Evolutionary conservation across 1,140 invertebrate species (phyloP), one percentile per base, ranked within the genome.

Genomic region (silkworm (Bombyx mori)): DNA sequence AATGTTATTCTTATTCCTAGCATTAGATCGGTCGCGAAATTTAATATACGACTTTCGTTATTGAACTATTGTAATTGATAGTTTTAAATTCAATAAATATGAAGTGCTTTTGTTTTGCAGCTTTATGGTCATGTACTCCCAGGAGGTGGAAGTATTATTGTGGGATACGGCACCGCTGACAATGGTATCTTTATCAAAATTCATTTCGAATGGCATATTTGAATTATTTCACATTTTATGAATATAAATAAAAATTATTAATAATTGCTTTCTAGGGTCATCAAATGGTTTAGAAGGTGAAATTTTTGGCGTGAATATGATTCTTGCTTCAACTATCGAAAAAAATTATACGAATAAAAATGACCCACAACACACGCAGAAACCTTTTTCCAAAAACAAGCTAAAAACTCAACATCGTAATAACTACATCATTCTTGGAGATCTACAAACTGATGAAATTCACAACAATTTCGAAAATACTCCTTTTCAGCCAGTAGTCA

Each of bases 211-310:
- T 5, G 26, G 4, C 0, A 1, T 35, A 5, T 35, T 35, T 35
- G 4, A 35, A 35, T 35, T 3, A 35, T 35, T 35, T 35, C 26
- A 5, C 26, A 3, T 35, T 5, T 35, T 35, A 35, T 35, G 26
- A 35, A 35, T 35, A 35, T 0, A 35, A 35, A 3, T 35, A 35
- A 35, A 35, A 35, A 18, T 10, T 49, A 3, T 10, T n/a, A 49
- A 18, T 5, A 18, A 12, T 50, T 22, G 26, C 12, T 1, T 70
- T 78, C 46, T 63, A 87, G 84, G 91, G 10, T 70, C 89, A 26
- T 89, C 91, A 51, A 92, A 91, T 47, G 92, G 92, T 2, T 89
- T 93, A 51, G 92, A 93, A 78, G 92, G 92, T 5, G 88, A 92
- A 61, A 88, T 92, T 52, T 90, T 90, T 63, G 92, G 92, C n/a